phyloP scores from a whole-genome alignment of 1,140 invertebrate species.

The Sitodiplosis mosellana region DNA sequence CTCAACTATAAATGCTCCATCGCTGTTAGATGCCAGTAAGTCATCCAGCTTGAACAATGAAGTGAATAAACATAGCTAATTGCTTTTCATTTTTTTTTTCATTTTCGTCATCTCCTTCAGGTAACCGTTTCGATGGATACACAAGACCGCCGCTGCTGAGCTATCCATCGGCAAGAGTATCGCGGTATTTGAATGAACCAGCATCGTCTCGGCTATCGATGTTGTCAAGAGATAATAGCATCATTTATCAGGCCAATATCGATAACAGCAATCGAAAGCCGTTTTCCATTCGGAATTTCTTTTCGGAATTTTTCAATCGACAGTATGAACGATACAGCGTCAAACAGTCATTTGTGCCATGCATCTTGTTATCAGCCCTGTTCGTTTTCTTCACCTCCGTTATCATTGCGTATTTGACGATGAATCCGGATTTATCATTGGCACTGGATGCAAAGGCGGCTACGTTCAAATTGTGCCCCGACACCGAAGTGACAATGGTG shows the following conservation, averaged over 20 bases:
- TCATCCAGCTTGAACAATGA: too few relatives aligned
- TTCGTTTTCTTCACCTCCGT: conserved; percentile 43
- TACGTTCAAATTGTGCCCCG: conserved; percentile 1
- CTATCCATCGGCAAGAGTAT: background rate
- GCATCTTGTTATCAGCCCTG: conserved; percentile 36
- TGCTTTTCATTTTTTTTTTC: too few relatives aligned
- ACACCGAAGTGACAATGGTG: background rate
- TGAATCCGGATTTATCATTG: conserved; percentile 17
- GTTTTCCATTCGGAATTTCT: conserved; percentile 1
- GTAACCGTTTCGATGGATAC: too few relatives aligned
- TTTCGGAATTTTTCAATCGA: conserved; percentile 2
- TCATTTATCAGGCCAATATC: conserved; percentile 1
- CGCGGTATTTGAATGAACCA: background rate
- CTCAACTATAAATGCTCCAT: background rate
- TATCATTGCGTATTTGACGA: conserved; percentile 44
- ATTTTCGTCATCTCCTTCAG: too few relatives aligned
- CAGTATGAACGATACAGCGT: conserved; percentile 11
- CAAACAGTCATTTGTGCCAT: conserved; percentile 42
- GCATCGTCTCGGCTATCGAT: background rate
- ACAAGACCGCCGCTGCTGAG: too few relatives aligned
- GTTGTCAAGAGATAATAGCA: background rate
- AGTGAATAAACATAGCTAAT: too few relatives aligned
- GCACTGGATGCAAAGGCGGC: conserved; percentile 4
- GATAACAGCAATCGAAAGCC: background rate
- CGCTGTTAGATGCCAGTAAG: background rate